Percentiles rank a stretch among this genome's conserved stretches.
phyloP scores from a whole-genome alignment of 2,797 vertebrate genomes.

The Aldrovandia affinis region DNA sequence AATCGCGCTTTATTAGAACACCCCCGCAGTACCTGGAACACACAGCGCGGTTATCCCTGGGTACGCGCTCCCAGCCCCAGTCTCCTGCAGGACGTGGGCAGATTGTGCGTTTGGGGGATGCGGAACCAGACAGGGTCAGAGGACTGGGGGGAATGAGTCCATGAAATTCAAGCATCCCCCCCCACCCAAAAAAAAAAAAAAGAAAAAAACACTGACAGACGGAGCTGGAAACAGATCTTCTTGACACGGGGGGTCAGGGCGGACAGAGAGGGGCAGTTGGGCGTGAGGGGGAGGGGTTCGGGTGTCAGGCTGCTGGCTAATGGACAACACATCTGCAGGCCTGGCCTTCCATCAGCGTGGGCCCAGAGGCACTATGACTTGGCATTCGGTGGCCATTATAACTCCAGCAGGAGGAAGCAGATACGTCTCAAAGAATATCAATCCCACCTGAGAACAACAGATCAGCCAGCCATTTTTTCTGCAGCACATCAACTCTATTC shows the following conservation, averaged over 20 bases:
- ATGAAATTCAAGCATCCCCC: slow-evolving; percentile 30
- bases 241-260: slow-evolving; percentile 32
- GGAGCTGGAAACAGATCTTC: slow-evolving; percentile 32
- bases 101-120: not conserved
- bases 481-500: not conserved
- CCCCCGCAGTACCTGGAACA: not conserved
- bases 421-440: not conserved
- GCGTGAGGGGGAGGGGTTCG: slow-evolving; percentile 15
- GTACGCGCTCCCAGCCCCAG: not conserved
- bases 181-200: not conserved
- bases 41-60: not conserved
- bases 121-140: not conserved
- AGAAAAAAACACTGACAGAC: slow-evolving; percentile 35
- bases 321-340: slow-evolving; percentile 33
- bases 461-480: not conserved
- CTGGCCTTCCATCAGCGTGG: slow-evolving; percentile 11
- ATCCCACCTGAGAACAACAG: not conserved
- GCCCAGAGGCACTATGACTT: slow-evolving; percentile 15
- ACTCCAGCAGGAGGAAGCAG: slow-evolving; percentile 8
- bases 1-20: not conserved
- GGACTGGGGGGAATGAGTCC: not conserved
- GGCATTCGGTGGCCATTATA: slow-evolving; percentile 24
- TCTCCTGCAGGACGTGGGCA: not conserved
- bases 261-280: slow-evolving; percentile 12
- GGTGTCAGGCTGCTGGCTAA: slow-evolving; percentile 13